These are phyloP conservation scores for Dastarcus helophoroides DNA, from an alignment of 2,888 invertebrate genomes.

Conservation along the genomic window DNA sequence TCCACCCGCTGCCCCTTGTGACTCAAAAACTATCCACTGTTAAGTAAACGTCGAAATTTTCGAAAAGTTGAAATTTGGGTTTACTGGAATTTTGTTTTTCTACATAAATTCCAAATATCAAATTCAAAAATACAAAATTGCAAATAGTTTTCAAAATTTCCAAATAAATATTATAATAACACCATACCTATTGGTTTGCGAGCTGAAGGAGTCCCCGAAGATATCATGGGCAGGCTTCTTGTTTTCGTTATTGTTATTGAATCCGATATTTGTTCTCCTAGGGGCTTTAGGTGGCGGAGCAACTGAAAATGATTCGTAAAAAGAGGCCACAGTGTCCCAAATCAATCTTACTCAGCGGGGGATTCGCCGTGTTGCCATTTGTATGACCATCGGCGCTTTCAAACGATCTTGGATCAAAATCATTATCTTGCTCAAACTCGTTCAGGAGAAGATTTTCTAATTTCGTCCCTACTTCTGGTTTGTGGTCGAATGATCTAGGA, in stretches of 20 bases:
- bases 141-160: too few species aligned
- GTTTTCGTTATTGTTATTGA: slow-evolving; percentile 23
- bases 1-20: too few species aligned
- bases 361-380: slow-evolving; percentile 33
- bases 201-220: slow-evolving; percentile 67
- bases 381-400: slow-evolving; percentile 44
- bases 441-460: slow-evolving; percentile 65
- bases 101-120: too few species aligned
- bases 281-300: slow-evolving; percentile 79
- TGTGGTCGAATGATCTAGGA: slow-evolving; percentile 38
- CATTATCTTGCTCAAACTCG: slow-evolving; percentile 67
- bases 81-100: too few species aligned
- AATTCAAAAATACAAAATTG: too few species aligned
- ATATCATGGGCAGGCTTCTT: slow-evolving; percentile 49
- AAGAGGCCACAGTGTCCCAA: background rate
- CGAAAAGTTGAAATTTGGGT: too few species aligned
- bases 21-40: too few species aligned
- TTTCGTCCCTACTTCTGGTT: slow-evolving; percentile 64
- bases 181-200: too few species aligned
- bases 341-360: slow-evolving; percentile 56
- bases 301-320: slow-evolving; percentile 47
- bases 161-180: too few species aligned
- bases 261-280: slow-evolving; percentile 33
- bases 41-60: too few species aligned
- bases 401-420: slow-evolving; percentile 81